Base-by-base conservation (phyloP, 2,797 vertebrate species). In the Cuculus canorus region DNA sequence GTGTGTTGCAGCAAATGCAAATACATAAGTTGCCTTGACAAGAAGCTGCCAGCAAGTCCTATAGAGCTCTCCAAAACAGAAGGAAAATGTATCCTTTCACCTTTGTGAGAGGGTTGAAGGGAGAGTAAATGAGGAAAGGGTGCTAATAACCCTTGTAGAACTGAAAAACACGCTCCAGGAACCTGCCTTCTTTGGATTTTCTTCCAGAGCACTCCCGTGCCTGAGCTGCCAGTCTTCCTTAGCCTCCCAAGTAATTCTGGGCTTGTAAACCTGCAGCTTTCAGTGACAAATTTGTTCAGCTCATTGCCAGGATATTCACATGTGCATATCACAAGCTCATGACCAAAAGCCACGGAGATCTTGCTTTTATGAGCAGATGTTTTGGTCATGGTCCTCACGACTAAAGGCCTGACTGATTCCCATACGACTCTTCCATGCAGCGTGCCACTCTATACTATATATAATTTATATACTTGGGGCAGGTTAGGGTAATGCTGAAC, bases 341-440 rank as follows among this genome's bases (percentile, higher is more conserved):
- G 33, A 41, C 30, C 63, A 59, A 24, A 83, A 57, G 13, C 35
- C 37, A 13, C 16, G n/a, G 28, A 88, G 22, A 60, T 63, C 71
- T 82, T 86, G 37, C 5, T 60, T 54, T 59, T 1, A 0, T 37
- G 17, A 1, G 0, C 9, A 35, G 50, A n/a, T 16, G 54, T 71
- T 45, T 79, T 60, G 37, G 30, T 66, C 68, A 7, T 4, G 11
- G 23, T n/a, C 77, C 32, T 56, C 35, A 43, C 0, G 1, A 32
- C 50, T 22, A 47, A 21, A 57, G 30, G 21, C n/a, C 73, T 83
- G 33, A 39, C 30, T 87, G 25, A 25, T 14, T 75, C 24, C 39
- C 39, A 37, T 2, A 17, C 4, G 3, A 7, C 15, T 18, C 37
- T 71, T 23, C 28, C 57, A 13, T 2, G 2, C 0, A 10, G 24